Conservation (phyloP, 1,140 invertebrate species). For the Leptinotarsa undecemlineata region DNA sequence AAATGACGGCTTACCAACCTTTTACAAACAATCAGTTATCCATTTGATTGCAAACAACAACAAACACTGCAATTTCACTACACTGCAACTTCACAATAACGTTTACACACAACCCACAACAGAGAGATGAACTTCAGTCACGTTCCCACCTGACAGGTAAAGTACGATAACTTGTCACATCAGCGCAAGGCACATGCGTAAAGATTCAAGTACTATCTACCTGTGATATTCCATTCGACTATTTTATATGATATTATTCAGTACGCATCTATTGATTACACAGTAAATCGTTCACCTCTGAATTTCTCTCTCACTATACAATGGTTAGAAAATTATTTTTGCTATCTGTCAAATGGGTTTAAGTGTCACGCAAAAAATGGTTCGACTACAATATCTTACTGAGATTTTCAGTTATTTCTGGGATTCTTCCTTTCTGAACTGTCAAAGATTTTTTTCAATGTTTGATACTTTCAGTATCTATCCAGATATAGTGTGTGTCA, state of each 20-base stretch:
- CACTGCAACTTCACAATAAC: not conserved
- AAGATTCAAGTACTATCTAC: constrained; percentile 2
- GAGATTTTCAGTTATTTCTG: too few relatives aligned
- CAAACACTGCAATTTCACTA: not conserved
- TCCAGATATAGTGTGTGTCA: too few relatives aligned
- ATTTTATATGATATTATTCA: not conserved
- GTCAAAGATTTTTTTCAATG: too few relatives aligned
- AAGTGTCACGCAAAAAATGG: too few relatives aligned
- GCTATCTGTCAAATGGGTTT: too few relatives aligned
- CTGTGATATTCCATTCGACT: not conserved
- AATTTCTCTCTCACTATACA: too few relatives aligned
- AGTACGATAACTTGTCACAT: constrained; percentile 1
- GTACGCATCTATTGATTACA: too few relatives aligned
- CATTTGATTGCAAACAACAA: not conserved
- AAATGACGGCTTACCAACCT: not conserved
- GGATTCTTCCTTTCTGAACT: too few relatives aligned
- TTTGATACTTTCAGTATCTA: too few relatives aligned
- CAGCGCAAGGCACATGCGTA: constrained; percentile 4
- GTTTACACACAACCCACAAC: not conserved
- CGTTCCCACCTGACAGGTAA: constrained; percentile 1
- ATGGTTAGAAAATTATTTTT: too few relatives aligned
- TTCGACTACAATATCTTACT: too few relatives aligned
- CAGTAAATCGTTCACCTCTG: too few relatives aligned
- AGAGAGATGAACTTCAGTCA: not conserved
- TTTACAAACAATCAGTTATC: not conserved